phyloP scores from a whole-genome alignment of 2,888 invertebrate genomes.

The Arge pagana region DNA sequence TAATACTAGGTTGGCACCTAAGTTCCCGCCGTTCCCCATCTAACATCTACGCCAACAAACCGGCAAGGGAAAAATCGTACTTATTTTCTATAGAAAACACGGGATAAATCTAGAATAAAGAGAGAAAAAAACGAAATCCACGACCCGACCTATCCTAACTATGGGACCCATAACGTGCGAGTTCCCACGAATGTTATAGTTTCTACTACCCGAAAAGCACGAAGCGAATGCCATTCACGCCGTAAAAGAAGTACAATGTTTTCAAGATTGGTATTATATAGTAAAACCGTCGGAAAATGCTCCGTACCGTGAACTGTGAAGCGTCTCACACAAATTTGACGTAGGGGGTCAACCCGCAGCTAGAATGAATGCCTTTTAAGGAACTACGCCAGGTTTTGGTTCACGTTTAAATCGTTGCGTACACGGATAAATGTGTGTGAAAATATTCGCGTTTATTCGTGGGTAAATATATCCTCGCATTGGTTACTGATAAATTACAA shows the following conservation, averaged over 20 bases:
- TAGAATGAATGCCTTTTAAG: conserved; percentile 5
- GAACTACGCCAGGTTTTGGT: background rate
- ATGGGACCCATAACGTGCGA: conserved; percentile 18
- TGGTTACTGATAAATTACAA: background rate
- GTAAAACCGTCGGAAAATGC: conserved; percentile 47
- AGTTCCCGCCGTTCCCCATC: no score
- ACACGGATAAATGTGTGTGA: background rate
- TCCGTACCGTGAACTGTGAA: conserved; percentile 41
- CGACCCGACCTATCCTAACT: conserved; percentile 16
- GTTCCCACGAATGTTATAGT: conserved; percentile 17
- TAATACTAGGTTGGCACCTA: no score
- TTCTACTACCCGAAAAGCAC: conserved; percentile 32
- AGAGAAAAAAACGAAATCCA: background rate
- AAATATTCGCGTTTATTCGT: background rate
- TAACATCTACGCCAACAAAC: no score
- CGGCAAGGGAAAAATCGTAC: no score
- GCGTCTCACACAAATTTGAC: background rate
- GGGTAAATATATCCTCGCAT: background rate
- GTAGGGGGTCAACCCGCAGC: conserved; percentile 5
- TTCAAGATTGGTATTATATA: conserved; percentile 43
- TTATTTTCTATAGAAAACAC: no score
- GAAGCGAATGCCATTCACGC: conserved; percentile 46
- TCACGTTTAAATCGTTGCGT: background rate
- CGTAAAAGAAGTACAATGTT: conserved; percentile 40
- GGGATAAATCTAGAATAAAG: no score